phyloP scores from a whole-genome alignment of 2,888 invertebrate species.

The Pristionchus fissidentatus region DNA sequence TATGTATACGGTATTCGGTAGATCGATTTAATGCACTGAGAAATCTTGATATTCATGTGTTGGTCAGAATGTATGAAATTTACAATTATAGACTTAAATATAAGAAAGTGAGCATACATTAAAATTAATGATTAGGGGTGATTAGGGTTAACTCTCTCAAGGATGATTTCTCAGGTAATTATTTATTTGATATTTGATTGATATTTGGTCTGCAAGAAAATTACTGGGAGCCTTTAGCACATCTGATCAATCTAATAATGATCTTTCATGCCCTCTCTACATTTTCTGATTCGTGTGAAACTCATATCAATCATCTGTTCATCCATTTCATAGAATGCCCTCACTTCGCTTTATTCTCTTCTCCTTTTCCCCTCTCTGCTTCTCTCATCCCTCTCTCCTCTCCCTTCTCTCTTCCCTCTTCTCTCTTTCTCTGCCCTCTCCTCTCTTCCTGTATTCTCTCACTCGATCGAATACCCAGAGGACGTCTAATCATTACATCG shows the following conservation, averaged over 20 bases:
- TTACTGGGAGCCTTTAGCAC: too few species aligned
- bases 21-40: too few species aligned
- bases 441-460: not conserved
- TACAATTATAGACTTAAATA: too few species aligned
- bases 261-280: not conserved
- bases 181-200: too few species aligned
- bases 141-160: too few species aligned
- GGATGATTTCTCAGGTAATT: too few species aligned
- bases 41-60: too few species aligned
- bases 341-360: not conserved
- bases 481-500: conserved; percentile 5
- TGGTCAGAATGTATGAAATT: too few species aligned
- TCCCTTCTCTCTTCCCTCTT: not conserved
- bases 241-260: too few species aligned
- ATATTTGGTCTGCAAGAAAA: too few species aligned
- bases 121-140: not conserved
- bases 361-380: conserved; percentile 18
- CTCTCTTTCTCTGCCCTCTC: conserved; percentile 23
- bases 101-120: not conserved
- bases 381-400: not conserved
- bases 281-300: not conserved
- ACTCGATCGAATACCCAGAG: not conserved
- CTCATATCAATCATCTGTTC: not conserved
- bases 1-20: too few species aligned
- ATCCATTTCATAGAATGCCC: not conserved